These are phyloP conservation scores for Fregetta grallaria DNA, from an alignment of 2,113 vertebrate genomes.

Conservation along the genomic window DNA sequence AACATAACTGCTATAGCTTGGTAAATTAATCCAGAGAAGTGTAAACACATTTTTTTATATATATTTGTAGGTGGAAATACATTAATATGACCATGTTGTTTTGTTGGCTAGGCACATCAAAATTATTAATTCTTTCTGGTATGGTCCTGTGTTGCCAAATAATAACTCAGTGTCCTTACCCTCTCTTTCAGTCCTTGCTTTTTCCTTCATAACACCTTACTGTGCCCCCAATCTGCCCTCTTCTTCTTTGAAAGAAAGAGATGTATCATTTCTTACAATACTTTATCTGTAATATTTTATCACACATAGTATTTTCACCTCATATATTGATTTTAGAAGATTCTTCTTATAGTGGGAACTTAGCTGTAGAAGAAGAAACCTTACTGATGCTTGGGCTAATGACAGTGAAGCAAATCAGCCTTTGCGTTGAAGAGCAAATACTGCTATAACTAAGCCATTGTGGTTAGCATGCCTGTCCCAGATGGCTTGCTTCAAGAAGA, in stretches of 20 bases:
- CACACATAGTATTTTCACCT: conserved; percentile 5
- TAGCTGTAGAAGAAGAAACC: background rate
- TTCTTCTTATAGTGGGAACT: background rate
- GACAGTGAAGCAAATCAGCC: conserved; percentile 22
- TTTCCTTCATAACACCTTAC: background rate
- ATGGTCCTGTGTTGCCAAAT: background rate
- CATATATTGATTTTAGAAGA: conserved; percentile 26
- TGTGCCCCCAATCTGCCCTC: background rate
- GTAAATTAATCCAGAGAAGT: background rate
- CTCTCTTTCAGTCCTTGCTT: background rate
- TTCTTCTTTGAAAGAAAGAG: conserved; percentile 18
- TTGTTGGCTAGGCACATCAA: background rate
- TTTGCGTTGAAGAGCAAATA: conserved; percentile 22
- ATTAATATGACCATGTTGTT: background rate
- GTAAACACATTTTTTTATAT: background rate
- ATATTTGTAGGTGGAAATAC: background rate
- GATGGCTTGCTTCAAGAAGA: conserved; percentile 55
- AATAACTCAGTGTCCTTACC: background rate
- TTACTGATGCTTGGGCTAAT: conserved; percentile 6
- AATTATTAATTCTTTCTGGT: background rate
- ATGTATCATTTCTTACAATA: background rate
- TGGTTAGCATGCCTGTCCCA: conserved; percentile 45
- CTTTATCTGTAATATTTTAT: conserved; percentile 6
- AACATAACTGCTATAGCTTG: background rate
- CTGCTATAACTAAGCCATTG: background rate